Evolutionary conservation across 2,797 vertebrate genomes (phyloP).

Genomic region (Podarcis siculus): DNA sequence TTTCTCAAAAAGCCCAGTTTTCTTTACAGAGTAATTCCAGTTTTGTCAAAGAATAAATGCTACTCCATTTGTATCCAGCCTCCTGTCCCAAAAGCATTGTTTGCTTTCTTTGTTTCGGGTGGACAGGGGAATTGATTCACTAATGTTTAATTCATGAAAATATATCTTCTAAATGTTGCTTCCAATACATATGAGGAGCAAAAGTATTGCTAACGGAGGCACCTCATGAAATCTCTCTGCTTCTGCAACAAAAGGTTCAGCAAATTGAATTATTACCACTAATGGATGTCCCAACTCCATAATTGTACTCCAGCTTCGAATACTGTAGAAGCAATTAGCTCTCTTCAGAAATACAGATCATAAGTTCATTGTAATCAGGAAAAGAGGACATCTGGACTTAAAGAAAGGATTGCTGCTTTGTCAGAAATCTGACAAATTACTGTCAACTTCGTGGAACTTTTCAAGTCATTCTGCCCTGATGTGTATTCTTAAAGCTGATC

Average conservation of each 20-base stretch:
- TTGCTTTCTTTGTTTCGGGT: slow-evolving; percentile 61
- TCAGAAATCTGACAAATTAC: slow-evolving; percentile 29
- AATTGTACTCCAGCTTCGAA: slow-evolving; percentile 49
- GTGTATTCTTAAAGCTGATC: background rate
- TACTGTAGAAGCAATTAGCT: slow-evolving; percentile 60
- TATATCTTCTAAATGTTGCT: slow-evolving; percentile 55
- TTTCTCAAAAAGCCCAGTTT: slow-evolving; percentile 22
- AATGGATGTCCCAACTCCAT: slow-evolving; percentile 49
- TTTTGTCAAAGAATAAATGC: slow-evolving; percentile 33
- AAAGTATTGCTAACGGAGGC: slow-evolving; percentile 45
- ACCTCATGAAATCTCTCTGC: slow-evolving; percentile 57
- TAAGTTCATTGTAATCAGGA: slow-evolving; percentile 11
- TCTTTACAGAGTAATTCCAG: slow-evolving; percentile 1
- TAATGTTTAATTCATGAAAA: slow-evolving; percentile 75
- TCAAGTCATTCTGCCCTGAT: slow-evolving; percentile 3
- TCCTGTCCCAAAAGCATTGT: slow-evolving; percentile 64
- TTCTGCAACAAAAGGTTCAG: slow-evolving; percentile 62
- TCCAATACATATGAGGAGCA: slow-evolving; percentile 51
- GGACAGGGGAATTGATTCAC: slow-evolving; percentile 55
- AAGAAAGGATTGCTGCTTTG: slow-evolving; percentile 25
- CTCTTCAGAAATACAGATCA: slow-evolving; percentile 49
- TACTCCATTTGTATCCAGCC: slow-evolving; percentile 41
- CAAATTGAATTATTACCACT: slow-evolving; percentile 68
- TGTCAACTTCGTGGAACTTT: background rate
- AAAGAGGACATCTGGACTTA: slow-evolving; percentile 38